Conservation (phyloP, 2,888 invertebrate genomes). For the Meiosimyza platycephala region DNA sequence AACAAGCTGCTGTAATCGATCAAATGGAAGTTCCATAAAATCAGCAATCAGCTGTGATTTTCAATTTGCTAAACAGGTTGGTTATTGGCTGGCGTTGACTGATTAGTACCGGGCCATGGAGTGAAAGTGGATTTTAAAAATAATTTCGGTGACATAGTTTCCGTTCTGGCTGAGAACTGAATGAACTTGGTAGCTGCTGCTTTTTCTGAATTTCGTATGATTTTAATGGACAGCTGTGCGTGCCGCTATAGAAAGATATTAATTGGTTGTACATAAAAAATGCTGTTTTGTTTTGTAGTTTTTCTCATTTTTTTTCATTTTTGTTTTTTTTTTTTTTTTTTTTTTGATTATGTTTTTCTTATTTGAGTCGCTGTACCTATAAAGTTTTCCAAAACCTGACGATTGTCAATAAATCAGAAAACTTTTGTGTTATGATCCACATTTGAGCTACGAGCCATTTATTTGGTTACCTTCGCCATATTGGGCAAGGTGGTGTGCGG, state of each 20-base stretch:
- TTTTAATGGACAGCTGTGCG: constrained; percentile 57
- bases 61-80: constrained; percentile 52
- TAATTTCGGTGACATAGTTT: constrained; percentile 24
- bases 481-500: not conserved
- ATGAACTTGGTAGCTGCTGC: not conserved
- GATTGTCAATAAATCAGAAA: constrained; percentile 21
- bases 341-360: not conserved
- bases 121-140: constrained; percentile 9
- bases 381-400: constrained; percentile 3
- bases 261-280: constrained; percentile 57
- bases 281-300: constrained; percentile 52
- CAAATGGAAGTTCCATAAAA: constrained; percentile 47
- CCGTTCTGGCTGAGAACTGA: not conserved
- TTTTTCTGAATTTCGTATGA: constrained; percentile 44
- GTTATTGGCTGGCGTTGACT: constrained; percentile 31
- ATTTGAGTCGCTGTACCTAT: not conserved
- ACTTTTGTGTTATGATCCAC: not conserved
- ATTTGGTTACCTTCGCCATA: too few relatives aligned
- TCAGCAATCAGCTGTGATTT: constrained; percentile 29
- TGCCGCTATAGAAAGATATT: constrained; percentile 53
- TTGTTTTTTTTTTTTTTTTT: not conserved
- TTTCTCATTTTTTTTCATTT: constrained; percentile 12
- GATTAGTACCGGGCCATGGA: too few relatives aligned
- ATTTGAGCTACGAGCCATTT: not conserved
- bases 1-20: constrained; percentile 45